Evolutionary conservation across 2,888 invertebrate genomes (phyloP), one percentile per base, ranked within the genome.

Genomic region (Dascillus cervinus): DNA sequence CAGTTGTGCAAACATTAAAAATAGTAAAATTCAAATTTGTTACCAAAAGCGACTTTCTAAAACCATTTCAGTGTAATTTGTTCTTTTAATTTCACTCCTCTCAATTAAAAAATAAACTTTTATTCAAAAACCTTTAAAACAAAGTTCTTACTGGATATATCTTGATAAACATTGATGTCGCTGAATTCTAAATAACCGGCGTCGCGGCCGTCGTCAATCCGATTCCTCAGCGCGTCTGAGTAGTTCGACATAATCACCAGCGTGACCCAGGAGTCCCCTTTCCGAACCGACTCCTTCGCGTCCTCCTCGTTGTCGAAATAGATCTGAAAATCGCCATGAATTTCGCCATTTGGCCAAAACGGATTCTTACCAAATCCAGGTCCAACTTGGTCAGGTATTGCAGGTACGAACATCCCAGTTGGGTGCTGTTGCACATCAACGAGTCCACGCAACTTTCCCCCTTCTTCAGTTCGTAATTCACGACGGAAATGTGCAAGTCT

Each of bases 351-450:
- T 22, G 3, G 8, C 3, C 11, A n/a, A 11, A 33, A 23, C 21
- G 13, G 19, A 20, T 12, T 70, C 75, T 74, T 58, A 85, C 78
- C 66, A 85, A 63, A 47, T 73, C 69, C 39, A 80, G 67, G 26
- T 81, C 77, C 46, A 77, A 69, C 45, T 75, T 73, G 39, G 78
- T 70, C 15, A 94, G 64, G 47, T 74, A 74, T 35, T 82, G 68
- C 42, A 94, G 60, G 60, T 79, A 89, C 52, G 79, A 74, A 64
- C 90, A 90, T 58, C 88, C 88, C 41, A 88, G 69, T 52, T 72
- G 67, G 0, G 73, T 71, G 33, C 74, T 62, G 45, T 82, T 75
- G 52, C 87, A 87, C 5, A 69, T 69, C 17, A 58, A 32, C 2
- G 57, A 41, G 2, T 58, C 49, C 3, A 49, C 42, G 31, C 69